Percentiles rank a stretch among this genome's conserved stretches.
These are phyloP conservation scores for Hydrolagus colliei DNA, from an alignment of 2,797 vertebrate genomes.

Conservation along the genomic window DNA sequence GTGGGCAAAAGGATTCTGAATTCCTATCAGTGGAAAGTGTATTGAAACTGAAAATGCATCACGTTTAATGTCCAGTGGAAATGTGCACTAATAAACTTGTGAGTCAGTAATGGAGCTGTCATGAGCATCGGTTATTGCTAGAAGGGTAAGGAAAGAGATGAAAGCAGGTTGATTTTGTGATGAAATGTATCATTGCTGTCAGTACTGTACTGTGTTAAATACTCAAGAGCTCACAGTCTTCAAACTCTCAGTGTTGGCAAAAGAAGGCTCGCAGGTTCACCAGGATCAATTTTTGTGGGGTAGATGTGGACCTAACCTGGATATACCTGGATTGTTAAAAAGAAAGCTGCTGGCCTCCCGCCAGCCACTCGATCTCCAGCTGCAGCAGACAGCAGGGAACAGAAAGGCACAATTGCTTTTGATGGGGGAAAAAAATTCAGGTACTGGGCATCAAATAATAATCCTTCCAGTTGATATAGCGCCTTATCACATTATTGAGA, in stretches of 20 bases:
- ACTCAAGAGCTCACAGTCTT: background rate
- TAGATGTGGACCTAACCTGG: background rate
- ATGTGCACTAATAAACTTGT: background rate
- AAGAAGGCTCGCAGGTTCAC: background rate
- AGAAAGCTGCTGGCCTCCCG: no score
- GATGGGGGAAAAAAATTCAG: no score
- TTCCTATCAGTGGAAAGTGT: background rate
- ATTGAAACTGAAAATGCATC: background rate
- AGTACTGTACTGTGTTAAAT: slow-evolving; percentile 12
- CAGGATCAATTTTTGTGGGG: background rate
- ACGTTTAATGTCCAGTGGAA: background rate
- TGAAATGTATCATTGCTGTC: background rate
- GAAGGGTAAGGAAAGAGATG: slow-evolving; percentile 20
- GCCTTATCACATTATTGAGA: no score
- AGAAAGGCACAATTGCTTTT: no score
- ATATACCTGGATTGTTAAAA: no score
- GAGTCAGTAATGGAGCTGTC: slow-evolving; percentile 11
- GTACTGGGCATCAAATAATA: no score
- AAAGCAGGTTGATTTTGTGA: slow-evolving; percentile 25
- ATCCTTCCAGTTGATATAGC: no score
- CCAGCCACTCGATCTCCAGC: no score
- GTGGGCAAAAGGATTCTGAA: background rate
- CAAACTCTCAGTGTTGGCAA: slow-evolving; percentile 5
- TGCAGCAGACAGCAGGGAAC: no score
- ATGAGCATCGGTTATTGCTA: slow-evolving; percentile 21